Conservation (phyloP, 2,888 invertebrate genomes). For the Punctoribates punctum region DNA sequence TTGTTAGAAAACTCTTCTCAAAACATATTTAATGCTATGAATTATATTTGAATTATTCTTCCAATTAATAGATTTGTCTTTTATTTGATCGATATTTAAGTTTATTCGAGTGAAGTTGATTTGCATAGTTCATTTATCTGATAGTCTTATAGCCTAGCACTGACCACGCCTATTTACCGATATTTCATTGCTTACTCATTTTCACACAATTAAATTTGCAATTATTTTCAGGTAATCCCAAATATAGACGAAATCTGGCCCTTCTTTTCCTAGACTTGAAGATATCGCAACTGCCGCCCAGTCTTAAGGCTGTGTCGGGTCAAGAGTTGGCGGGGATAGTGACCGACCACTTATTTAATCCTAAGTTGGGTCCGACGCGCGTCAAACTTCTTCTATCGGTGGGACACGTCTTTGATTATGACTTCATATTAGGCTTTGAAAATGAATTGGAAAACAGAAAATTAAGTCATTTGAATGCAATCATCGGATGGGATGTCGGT, state of each 20-base stretch:
- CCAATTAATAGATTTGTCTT: too few species aligned
- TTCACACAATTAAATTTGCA: neutral
- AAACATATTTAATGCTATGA: too few species aligned
- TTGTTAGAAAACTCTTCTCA: neutral
- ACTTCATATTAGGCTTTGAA: slow-evolving; percentile 46
- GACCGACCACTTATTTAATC: slow-evolving; percentile 46
- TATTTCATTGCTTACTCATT: neutral
- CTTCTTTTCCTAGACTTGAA: slow-evolving; percentile 48
- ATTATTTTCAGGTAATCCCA: slow-evolving; percentile 29
- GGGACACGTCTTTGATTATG: slow-evolving; percentile 47
- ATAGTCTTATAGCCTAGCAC: too few species aligned
- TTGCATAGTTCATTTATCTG: too few species aligned
- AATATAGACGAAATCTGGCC: slow-evolving; percentile 44
- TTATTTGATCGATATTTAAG: too few species aligned
- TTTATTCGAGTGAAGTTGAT: too few species aligned
- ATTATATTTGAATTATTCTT: too few species aligned
- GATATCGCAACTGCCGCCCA: slow-evolving; percentile 43
- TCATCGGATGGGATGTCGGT: slow-evolving; percentile 49
- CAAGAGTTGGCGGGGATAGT: slow-evolving; percentile 47
- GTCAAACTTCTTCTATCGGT: slow-evolving; percentile 47
- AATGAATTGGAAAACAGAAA: slow-evolving; percentile 45
- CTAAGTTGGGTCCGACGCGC: neutral
- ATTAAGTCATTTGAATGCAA: slow-evolving; percentile 19
- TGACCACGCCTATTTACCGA: too few species aligned
- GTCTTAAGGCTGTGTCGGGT: slow-evolving; percentile 47